Evolutionary conservation across 2,888 invertebrate species (phyloP), one percentile per base, ranked within the genome.

Genomic region (Tachina fera): DNA sequence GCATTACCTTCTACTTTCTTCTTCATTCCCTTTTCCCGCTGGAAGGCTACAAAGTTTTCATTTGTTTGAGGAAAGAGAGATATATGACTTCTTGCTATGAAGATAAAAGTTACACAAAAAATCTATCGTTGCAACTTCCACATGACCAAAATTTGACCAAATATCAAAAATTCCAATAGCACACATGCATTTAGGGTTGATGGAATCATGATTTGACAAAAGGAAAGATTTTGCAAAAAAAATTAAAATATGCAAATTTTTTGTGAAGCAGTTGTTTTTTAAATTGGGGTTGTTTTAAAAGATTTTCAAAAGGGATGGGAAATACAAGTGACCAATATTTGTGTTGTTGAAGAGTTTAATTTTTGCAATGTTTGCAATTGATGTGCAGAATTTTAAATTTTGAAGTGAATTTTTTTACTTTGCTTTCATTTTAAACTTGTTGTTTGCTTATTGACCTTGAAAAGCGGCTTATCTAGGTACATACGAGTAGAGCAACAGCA

Each of bases 401-500:
- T 87, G 88, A 89, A 90, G 88, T 83, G 88, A 89, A 89, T 89
- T 88, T 89, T 90, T 89, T 89, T 89, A 31, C 31, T 89, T 88
- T 77, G 11, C 68, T 71, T 39, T 43, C 51, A 22, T 67, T 70
- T 89, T 88, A 87, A 84, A 74, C 22, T 45, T 56, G 22, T 89
- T 90, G 90, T 90, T 90, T 91, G 91, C 88, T 90, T 89, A 91
- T 89, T 91, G 91, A 91, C 91, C 91, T 91, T 91, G 91, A 91
- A 91, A 91, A 91, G 89, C 89, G 89, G 89, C 89, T 91, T 90
- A 89, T 81, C 45, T 70, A 41, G 76, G 31, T 67, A 43, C 6
- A 9, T 11, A 63, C 43, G 60, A 60, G 1, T 19, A 39, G n/a
- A 63, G 13, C 51, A 22, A 9, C 61, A 43, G 10, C 22, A 31